Evolutionary conservation across 2,888 invertebrate species (phyloP), one percentile per base, ranked within the genome.

Genomic region (Drosophila infuscata): DNA sequence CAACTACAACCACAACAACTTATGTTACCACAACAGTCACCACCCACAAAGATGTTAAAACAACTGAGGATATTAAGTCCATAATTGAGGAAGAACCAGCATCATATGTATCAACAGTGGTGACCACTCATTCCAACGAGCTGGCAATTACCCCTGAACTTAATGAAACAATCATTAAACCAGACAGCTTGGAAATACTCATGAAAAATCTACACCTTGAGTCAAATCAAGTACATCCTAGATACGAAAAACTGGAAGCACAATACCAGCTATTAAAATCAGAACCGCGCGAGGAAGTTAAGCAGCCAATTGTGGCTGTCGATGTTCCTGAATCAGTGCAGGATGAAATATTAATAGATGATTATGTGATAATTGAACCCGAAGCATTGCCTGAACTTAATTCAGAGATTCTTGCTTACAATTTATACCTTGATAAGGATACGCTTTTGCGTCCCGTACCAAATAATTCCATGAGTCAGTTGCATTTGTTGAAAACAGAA

Each of bases 381-480:
- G 81, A 83, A 59, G 78, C 82, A 53, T 52, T 91, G 36, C 38
- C 76, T 58, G 59, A 88, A 68, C 71, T 91, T 17, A 81, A 91
- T 56, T 74, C 79, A 8, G 82, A 91, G 43, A 87, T 89, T 38
- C 80, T 88, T 58, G 75, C 81, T 33, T 63, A 60, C 15, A 89
- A 91, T 73, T 77, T 90, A 36, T 76, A 79, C 61, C 76, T 91
- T 57, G 89, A 90, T 64, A 76, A 77, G 52, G 53, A 64, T 30
- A 74, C 73, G 46, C 53, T 88, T 3, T 58, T 76, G 62, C 74
- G 72, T 49, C 71, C 65, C 36, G 20, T 61, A 49, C 65, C 73
- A 30, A 63, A 95, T 82, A 95, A 96, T 82, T 96, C 95, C 43
- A 96, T 96, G 93, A 94, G 94, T 81, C 93, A 94, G 77, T 95